Base-by-base conservation (phyloP, 1,140 invertebrate species). In the Carposina sasakii region DNA sequence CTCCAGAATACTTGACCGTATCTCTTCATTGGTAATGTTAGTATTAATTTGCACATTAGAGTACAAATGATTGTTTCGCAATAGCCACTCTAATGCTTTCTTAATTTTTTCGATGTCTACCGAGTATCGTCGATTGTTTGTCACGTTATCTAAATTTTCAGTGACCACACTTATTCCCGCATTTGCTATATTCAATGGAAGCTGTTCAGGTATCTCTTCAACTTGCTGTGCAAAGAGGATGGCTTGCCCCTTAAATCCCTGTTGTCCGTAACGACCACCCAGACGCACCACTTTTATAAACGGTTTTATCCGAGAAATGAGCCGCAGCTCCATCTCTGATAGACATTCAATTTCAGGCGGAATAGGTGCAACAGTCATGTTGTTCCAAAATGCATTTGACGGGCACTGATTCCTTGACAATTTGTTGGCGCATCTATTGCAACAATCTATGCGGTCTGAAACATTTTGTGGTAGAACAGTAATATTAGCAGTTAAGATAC, bases 1-100 rank as follows among this genome's bases (percentile, higher is more conserved):
- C 24, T 45, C 28, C 43, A 45, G 4, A 17, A 45, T 45, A 45
- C 43, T 30, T 45, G 43, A 45, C 16, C 43, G 43, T n/a, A 45
- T 5, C 20, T 45, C 43, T 45, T 45, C 43, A 45, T 33, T 45
- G 6, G 30, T 36, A 22, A 36, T 47, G n/a, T 36, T 36, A 17
- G 31, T 10, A 47, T 36, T 47, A 22, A 47, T 36, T 23, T 23
- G 44, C 17, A 47, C 44, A 36, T 36, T 47, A 6, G 19, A 47
- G 10, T 34, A 47, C 22, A 37, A 20, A 37, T 37, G 44, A 13
- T 36, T 47, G 13, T 34, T n/a, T 23, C 3, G 15, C 30, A 47
- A 4, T 34, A 47, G 44, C 22, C 22, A 47, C 3, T 34, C 30
- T 36, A 23, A 21, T 34, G 30, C 33, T 13, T 24, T 37, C n/a